Conservation (phyloP, 2,888 invertebrate genomes). For the Latheticus oryzae region DNA sequence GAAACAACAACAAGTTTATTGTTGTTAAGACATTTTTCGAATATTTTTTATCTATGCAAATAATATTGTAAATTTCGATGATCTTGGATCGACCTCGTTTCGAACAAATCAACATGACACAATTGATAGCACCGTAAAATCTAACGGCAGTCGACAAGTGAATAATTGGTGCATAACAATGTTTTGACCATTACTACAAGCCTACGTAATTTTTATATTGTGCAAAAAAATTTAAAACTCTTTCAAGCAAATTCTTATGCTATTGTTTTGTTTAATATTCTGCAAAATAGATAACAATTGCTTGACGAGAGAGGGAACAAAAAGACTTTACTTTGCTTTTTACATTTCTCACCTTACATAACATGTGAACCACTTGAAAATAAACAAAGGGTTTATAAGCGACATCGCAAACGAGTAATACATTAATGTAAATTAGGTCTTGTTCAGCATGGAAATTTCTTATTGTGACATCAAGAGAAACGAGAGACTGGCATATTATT, state of each 20-base stretch:
- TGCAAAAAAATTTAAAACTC: conserved; percentile 17
- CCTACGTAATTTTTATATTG: conserved; percentile 20
- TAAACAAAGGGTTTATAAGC: conserved; percentile 18
- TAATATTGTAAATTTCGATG: conserved; percentile 2
- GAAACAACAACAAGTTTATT: no score
- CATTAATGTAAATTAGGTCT: conserved; percentile 28
- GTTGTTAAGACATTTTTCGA: no score
- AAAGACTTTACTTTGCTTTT: conserved; percentile 8
- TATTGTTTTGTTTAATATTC: conserved; percentile 25
- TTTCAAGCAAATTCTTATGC: conserved; percentile 7
- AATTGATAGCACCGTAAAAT: conserved; percentile 27
- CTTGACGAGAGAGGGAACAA: conserved; percentile 18
- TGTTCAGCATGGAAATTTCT: conserved; percentile 28
- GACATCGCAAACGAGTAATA: conserved; percentile 22
- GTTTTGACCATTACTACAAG: conserved; percentile 14
- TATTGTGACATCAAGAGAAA: conserved; percentile 21
- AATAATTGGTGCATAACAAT: conserved; percentile 34
- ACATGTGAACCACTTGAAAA: conserved; percentile 25
- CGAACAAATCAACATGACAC: conserved; percentile 18
- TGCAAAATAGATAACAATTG: conserved; percentile 11
- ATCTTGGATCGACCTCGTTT: conserved; percentile 20
- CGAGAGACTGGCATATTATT: conserved; percentile 20
- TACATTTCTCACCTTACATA: conserved; percentile 37
- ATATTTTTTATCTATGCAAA: no score
- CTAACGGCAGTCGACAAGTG: conserved; percentile 23